A percentile compares a stretch with the other conserved stretches of the same genome.
Conservation (phyloP, 1,140 invertebrate genomes). For the Panonychus citri region DNA sequence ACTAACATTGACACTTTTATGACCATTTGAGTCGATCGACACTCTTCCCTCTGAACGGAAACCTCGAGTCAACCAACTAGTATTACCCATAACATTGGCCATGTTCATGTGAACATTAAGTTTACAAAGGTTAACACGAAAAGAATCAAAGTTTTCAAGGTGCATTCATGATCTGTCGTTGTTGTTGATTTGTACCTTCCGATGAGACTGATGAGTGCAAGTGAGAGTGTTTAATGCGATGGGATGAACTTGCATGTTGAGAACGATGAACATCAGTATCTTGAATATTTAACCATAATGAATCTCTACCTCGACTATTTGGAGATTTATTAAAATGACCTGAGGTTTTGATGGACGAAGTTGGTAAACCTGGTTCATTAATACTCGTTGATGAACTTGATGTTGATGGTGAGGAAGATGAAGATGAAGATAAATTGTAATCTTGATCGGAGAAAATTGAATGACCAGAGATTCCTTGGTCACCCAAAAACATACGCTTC, state of each 20-base stretch:
- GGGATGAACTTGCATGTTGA: not conserved
- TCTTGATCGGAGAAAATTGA: conserved; percentile 25
- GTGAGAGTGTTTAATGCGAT: not conserved
- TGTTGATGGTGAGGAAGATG: not conserved
- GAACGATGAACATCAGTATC: not conserved
- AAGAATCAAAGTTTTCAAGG: conserved; percentile 74
- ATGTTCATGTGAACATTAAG: conserved; percentile 95
- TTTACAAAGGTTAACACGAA: conserved; percentile 82
- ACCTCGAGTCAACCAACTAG: conserved; percentile 73
- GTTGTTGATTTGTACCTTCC: not conserved
- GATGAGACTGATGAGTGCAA: not conserved
- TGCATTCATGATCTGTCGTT: not conserved
- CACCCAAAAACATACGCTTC: conserved; percentile 70
- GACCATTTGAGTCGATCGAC: conserved; percentile 76
- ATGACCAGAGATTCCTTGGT: conserved; percentile 34
- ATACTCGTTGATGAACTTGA: not conserved
- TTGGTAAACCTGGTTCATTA: not conserved
- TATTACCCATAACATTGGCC: conserved; percentile 96
- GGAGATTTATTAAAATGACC: not conserved
- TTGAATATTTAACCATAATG: not conserved
- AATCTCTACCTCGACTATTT: not conserved
- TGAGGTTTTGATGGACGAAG: not conserved
- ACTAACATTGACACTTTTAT: conserved; percentile 74
- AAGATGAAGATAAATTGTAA: not conserved
- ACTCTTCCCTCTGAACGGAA: conserved; percentile 68